These are phyloP conservation scores for Drosophila cognata DNA, from an alignment of 2,888 invertebrate species.

Conservation along the genomic window DNA sequence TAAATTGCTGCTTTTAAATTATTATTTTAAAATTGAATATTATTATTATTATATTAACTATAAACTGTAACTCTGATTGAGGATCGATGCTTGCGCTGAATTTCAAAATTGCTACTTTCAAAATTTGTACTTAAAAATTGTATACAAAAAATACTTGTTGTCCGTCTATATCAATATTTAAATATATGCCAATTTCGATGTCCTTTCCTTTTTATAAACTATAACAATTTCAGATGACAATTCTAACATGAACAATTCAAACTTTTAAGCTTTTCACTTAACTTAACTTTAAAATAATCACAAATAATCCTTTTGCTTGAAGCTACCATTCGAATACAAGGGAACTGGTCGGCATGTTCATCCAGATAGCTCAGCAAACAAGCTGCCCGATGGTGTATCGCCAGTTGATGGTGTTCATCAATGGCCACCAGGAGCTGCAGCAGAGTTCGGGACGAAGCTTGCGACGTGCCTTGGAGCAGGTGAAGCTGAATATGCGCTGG, in stretches of 20 bases:
- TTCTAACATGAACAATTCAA: background rate
- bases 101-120: background rate
- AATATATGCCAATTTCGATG: background rate
- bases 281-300: background rate
- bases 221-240: background rate
- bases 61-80: background rate
- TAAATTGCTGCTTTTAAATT: background rate
- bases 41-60: background rate
- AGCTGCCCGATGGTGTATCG: constrained; percentile 84
- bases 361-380: constrained; percentile 85
- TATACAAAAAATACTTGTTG: no score
- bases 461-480: constrained; percentile 90
- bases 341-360: constrained; percentile 84
- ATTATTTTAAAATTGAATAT: background rate
- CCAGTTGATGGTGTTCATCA: constrained; percentile 86
- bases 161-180: background rate
- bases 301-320: background rate
- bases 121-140: background rate
- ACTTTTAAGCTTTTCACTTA: background rate
- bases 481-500: constrained; percentile 91
- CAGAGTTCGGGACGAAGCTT: constrained; percentile 88
- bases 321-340: constrained; percentile 85
- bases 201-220: background rate
- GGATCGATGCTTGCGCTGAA: background rate
- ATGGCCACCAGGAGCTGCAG: constrained; percentile 86